Conservation (phyloP, 2,888 invertebrate species). For the Macaria liturata region DNA sequence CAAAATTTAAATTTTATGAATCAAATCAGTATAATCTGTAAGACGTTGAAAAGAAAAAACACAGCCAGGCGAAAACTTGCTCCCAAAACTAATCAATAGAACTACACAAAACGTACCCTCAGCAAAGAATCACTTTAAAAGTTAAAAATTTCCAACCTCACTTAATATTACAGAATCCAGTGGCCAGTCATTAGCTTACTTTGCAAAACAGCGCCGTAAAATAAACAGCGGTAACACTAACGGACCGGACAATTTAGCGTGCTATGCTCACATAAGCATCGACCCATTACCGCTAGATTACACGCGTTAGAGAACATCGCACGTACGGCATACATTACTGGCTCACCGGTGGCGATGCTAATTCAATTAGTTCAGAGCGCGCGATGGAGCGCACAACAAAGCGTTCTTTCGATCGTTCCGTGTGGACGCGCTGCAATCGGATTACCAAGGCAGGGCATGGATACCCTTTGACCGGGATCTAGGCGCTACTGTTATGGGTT, state of each 20-base stretch:
- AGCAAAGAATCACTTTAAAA: no score
- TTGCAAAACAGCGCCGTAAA: conserved; percentile 3
- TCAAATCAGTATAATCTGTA: no score
- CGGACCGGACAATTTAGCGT: conserved; percentile 20
- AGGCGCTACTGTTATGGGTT: conserved; percentile 5
- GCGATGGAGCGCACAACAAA: conserved; percentile 61
- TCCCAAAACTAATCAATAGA: no score
- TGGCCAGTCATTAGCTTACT: neutral
- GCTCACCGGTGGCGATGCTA: conserved; percentile 51
- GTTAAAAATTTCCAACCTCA: no score
- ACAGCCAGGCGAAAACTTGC: no score
- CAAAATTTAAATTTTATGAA: no score
- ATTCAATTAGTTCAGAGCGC: conserved; percentile 68
- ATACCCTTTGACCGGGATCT: conserved; percentile 37
- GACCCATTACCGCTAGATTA: conserved; percentile 27
- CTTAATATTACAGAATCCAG: conserved; percentile 7
- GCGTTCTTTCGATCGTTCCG: conserved; percentile 54
- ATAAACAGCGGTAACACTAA: conserved; percentile 22
- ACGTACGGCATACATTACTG: conserved; percentile 34
- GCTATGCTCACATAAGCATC: conserved; percentile 21
- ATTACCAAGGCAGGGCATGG: conserved; percentile 65
- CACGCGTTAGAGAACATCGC: conserved; percentile 32
- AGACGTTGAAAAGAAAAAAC: no score
- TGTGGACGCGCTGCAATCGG: conserved; percentile 60
- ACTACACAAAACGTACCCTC: no score